These are phyloP conservation scores for Scotopteryx bipunctaria DNA, from an alignment of 2,888 invertebrate species.

Conservation along the genomic window DNA sequence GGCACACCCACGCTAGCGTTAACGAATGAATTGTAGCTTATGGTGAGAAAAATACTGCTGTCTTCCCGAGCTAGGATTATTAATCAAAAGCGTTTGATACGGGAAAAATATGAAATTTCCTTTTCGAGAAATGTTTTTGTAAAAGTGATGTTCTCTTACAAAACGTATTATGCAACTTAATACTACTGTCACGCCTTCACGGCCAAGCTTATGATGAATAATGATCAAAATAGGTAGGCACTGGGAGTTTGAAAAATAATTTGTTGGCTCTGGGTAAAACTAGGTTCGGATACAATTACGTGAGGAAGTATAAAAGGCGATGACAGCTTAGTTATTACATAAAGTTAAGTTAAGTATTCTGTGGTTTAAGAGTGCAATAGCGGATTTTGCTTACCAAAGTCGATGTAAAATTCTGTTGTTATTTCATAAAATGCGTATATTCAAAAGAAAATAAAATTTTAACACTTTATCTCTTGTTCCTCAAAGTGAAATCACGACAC, in stretches of 20 bases:
- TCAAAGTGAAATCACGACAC: too few relatives aligned
- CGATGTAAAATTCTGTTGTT: too few relatives aligned
- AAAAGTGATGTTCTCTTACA: slow-evolving; percentile 30
- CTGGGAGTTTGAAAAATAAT: slow-evolving; percentile 1
- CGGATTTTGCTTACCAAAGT: too few relatives aligned
- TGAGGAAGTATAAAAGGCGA: too few relatives aligned
- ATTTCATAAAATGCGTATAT: too few relatives aligned
- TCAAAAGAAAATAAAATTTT: too few relatives aligned
- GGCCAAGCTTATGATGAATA: slow-evolving; percentile 13
- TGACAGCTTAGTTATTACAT: too few relatives aligned
- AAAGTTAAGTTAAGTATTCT: too few relatives aligned
- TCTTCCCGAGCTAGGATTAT: slow-evolving; percentile 64
- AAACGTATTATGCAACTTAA: slow-evolving; percentile 20
- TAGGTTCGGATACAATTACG: background rate
- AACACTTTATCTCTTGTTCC: too few relatives aligned
- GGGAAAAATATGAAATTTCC: slow-evolving; percentile 70
- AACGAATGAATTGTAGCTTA: slow-evolving; percentile 73
- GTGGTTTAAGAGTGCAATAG: too few relatives aligned
- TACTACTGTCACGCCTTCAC: slow-evolving; percentile 17
- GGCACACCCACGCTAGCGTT: slow-evolving; percentile 56
- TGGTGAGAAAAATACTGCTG: slow-evolving; percentile 75
- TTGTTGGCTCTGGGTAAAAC: background rate
- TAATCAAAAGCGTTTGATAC: slow-evolving; percentile 73
- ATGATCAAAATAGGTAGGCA: slow-evolving; percentile 14
- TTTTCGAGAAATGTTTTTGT: slow-evolving; percentile 49